Percentiles rank a stretch among this genome's conserved stretches.
These are phyloP conservation scores for Acleris literana DNA, from an alignment of 2,888 invertebrate species.

Conservation along the genomic window DNA sequence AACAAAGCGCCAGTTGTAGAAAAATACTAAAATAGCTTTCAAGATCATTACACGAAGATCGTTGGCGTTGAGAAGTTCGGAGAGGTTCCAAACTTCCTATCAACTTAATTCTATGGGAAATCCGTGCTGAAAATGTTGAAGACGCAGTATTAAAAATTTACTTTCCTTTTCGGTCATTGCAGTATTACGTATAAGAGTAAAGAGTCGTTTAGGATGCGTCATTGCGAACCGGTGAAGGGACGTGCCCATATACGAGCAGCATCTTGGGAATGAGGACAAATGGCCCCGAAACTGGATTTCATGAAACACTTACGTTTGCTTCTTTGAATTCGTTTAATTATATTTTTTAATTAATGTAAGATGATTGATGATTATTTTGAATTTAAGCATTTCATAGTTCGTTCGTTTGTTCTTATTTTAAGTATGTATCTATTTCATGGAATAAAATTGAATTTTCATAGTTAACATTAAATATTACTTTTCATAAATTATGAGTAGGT, in stretches of 20 bases:
- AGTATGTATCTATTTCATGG: no score
- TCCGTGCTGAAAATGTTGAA: conserved; percentile 1
- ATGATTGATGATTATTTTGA: neutral
- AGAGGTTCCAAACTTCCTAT: neutral
- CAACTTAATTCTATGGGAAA: conserved; percentile 6
- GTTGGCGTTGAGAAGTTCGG: neutral
- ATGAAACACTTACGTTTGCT: neutral
- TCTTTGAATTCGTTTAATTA: neutral
- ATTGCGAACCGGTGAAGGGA: neutral
- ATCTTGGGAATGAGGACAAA: conserved; percentile 4
- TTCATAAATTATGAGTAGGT: no score
- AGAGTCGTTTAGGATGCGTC: neutral
- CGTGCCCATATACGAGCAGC: neutral
- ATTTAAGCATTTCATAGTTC: no score
- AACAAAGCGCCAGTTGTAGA: conserved; percentile 5
- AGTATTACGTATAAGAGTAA: neutral
- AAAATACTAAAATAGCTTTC: conserved; percentile 13
- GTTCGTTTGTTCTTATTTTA: no score
- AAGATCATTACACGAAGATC: conserved; percentile 16
- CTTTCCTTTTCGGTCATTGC: conserved; percentile 4
- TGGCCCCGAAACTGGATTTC: neutral
- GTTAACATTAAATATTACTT: no score
- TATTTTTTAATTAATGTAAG: neutral
- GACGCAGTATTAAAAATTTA: neutral
- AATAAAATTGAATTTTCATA: no score